Evolutionary conservation across 2,113 vertebrate species (phyloP).

Genomic region (Eonycteris spelaea): DNA sequence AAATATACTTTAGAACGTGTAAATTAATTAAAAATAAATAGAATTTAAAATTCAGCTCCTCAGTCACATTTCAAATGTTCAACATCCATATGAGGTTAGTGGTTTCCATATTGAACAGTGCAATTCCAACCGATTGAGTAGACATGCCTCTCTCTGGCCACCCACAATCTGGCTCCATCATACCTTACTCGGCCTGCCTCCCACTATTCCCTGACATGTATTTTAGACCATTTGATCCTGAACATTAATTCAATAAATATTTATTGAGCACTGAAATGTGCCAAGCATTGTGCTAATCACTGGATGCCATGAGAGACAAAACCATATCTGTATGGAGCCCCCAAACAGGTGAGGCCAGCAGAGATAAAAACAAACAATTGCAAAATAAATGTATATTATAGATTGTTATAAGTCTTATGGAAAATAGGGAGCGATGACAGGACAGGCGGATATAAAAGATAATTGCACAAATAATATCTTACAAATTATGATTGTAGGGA

Average conservation of each 20-base stretch:
- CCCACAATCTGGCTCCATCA: not conserved
- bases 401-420: not conserved
- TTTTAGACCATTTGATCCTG: not conserved
- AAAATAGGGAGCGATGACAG: not conserved
- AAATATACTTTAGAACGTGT: not conserved
- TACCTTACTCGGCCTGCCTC: not conserved
- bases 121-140: not conserved
- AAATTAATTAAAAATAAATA: constrained; percentile 19
- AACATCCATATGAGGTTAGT: not conserved
- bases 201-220: not conserved
- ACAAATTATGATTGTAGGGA: not conserved
- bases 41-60: not conserved
- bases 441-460: not conserved
- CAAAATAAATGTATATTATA: not conserved
- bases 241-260: not conserved
- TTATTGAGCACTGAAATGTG: not conserved
- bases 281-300: not conserved
- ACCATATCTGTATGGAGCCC: not conserved
- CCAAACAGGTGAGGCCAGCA: not conserved
- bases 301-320: not conserved
- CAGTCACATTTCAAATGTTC: not conserved
- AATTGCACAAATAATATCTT: not conserved
- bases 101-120: not conserved
- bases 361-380: not conserved
- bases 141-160: not conserved